These are phyloP conservation scores for Candidula unifasciata DNA, from an alignment of 2,888 invertebrate genomes.

Conservation along the genomic window DNA sequence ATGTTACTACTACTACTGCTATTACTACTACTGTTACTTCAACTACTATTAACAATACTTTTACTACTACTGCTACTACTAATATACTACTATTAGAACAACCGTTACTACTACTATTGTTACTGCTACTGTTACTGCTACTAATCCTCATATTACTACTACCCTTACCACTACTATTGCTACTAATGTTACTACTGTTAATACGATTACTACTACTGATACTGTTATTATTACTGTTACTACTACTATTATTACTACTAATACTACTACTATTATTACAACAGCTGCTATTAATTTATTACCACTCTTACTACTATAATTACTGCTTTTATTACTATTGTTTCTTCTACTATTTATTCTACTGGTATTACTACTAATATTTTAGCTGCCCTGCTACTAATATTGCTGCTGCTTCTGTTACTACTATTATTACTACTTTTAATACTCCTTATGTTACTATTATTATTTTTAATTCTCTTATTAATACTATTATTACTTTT, in stretches of 20 bases:
- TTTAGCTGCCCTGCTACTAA: slow-evolving; percentile 8
- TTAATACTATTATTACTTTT: slow-evolving; percentile 18
- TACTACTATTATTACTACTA: not conserved
- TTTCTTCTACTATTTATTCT: not conserved
- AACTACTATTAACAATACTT: too few species aligned
- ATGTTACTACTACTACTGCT: not conserved
- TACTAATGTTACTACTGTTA: not conserved
- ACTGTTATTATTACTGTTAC: not conserved
- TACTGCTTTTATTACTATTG: not conserved
- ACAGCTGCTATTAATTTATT: not conserved
- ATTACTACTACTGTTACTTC: too few species aligned
- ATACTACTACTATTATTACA: not conserved
- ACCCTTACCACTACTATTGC: slow-evolving; percentile 22
- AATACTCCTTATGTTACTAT: slow-evolving; percentile 17
- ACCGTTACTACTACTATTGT: not conserved
- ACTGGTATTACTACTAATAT: not conserved
- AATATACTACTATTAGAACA: too few species aligned
- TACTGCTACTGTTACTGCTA: not conserved
- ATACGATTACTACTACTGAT: not conserved
- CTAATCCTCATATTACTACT: too few species aligned
- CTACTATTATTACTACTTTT: slow-evolving; percentile 29
- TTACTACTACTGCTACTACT: not conserved
- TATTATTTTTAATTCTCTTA: slow-evolving; percentile 2
- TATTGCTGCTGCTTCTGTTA: slow-evolving; percentile 21
- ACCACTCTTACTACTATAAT: not conserved